Percentiles rank a stretch among this genome's conserved stretches.
Conservation (phyloP, 1,140 invertebrate genomes). For the Gonatopus flavifemur region DNA sequence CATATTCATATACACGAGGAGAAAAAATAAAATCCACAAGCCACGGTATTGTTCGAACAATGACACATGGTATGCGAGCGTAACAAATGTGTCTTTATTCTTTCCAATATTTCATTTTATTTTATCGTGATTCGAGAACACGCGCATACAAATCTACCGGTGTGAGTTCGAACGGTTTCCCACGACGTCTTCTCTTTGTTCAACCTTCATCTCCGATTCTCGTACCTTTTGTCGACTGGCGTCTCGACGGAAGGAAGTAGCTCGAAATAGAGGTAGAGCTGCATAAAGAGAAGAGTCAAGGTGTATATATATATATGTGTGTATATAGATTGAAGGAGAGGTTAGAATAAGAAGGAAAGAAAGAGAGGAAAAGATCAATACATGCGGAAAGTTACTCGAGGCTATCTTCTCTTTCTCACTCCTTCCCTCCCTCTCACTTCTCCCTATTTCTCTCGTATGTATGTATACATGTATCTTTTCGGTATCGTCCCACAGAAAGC, state of each 20-base stretch:
- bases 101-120: too few relatives aligned
- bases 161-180: neutral
- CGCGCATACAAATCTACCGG: neutral
- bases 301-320: too few relatives aligned
- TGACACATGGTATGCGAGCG: too few relatives aligned
- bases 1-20: too few relatives aligned
- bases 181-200: neutral
- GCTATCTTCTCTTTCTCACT: conserved; percentile 5
- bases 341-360: neutral
- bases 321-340: too few relatives aligned
- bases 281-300: conserved; percentile 13
- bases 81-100: too few relatives aligned
- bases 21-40: too few relatives aligned
- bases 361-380: conserved; percentile 7
- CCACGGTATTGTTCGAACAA: too few relatives aligned
- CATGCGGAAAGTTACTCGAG: neutral
- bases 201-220: conserved; percentile 6
- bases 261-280: conserved; percentile 1
- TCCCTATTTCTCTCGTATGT: neutral
- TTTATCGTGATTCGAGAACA: too few relatives aligned
- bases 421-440: neutral
- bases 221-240: conserved; percentile 12
- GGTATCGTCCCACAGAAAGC: conserved; percentile 23
- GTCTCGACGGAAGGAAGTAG: conserved; percentile 10
- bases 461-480: conserved; percentile 3